A percentile compares a stretch with the other conserved stretches of the same genome.
These are phyloP conservation scores for Nothoprocta pentlandii DNA, from an alignment of 2,113 vertebrate species.

Conservation along the genomic window DNA sequence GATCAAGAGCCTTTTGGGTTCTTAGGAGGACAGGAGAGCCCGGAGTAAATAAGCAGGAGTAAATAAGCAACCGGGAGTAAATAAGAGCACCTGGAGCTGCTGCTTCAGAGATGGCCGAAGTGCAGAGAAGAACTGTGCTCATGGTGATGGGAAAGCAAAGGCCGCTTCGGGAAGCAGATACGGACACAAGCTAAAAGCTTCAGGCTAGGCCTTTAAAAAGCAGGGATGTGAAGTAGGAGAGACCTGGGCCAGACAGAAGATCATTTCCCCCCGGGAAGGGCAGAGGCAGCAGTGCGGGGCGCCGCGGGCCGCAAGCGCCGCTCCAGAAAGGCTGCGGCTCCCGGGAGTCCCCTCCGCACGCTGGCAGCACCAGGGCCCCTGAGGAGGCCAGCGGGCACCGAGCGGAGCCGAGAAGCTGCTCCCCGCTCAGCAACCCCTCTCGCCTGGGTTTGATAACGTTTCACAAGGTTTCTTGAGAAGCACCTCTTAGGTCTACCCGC, in stretches of 20 bases:
- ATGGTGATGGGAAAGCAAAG: constrained; percentile 14
- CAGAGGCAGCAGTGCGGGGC: neutral
- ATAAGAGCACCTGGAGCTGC: neutral
- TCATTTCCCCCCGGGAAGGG: neutral
- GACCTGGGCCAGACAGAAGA: neutral
- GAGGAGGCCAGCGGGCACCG: neutral
- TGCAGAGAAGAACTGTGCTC: neutral
- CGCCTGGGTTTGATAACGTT: neutral
- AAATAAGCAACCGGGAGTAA: neutral
- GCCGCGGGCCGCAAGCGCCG: accelerated
- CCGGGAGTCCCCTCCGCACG: neutral
- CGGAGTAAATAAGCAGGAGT: neutral
- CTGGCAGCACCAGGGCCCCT: accelerated
- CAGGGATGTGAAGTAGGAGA: neutral
- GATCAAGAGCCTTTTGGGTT: neutral
- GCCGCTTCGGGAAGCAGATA: neutral
- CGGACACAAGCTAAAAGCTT: neutral
- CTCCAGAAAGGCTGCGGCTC: accelerated
- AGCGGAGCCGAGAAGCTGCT: neutral
- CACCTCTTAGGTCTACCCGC: neutral
- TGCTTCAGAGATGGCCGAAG: neutral
- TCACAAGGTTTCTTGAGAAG: neutral
- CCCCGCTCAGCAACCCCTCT: neutral
- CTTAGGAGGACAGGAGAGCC: neutral
- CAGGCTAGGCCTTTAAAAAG: neutral